Conservation (phyloP, 1,140 invertebrate species). For the Leucophenga varia region DNA sequence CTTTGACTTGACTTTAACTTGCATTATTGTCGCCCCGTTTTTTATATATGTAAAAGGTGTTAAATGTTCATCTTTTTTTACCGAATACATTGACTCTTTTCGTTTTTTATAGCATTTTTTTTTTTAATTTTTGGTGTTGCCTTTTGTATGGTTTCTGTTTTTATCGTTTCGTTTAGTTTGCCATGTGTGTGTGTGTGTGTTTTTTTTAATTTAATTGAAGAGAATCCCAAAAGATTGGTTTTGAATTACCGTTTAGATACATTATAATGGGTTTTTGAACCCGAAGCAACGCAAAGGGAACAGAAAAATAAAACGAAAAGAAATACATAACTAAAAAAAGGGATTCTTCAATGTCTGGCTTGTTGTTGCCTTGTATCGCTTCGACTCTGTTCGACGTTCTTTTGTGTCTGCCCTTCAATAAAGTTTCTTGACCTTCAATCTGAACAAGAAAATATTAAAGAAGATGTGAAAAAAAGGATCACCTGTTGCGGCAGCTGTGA, state of each 20-base stretch:
- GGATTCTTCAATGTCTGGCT: too few relatives aligned
- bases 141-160: slow-evolving; percentile 45
- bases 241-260: slow-evolving; percentile 52
- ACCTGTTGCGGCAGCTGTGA: slow-evolving; percentile 46
- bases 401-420: slow-evolving; percentile 29
- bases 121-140: slow-evolving; percentile 31
- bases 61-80: too few relatives aligned
- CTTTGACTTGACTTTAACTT: too few relatives aligned
- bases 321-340: too few relatives aligned
- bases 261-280: slow-evolving; percentile 42
- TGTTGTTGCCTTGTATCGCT: too few relatives aligned
- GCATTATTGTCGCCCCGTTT: too few relatives aligned
- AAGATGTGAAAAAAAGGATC: slow-evolving; percentile 32
- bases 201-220: slow-evolving; percentile 13
- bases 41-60: too few relatives aligned
- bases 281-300: slow-evolving; percentile 26
- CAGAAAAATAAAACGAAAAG: too few relatives aligned
- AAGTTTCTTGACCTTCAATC: slow-evolving; percentile 53
- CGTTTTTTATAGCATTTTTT: slow-evolving; percentile 3
- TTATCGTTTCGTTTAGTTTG: slow-evolving; percentile 27
- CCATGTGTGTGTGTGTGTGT: not conserved
- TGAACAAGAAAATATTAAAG: too few relatives aligned
- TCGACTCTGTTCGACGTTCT: too few relatives aligned
- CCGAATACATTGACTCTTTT: not conserved
- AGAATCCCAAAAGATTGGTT: slow-evolving; percentile 46